Percentiles rank a stretch among this genome's conserved stretches.
Evolutionary conservation across 2,113 vertebrate species (phyloP).

Genomic region (Microtus pennsylvanicus): DNA sequence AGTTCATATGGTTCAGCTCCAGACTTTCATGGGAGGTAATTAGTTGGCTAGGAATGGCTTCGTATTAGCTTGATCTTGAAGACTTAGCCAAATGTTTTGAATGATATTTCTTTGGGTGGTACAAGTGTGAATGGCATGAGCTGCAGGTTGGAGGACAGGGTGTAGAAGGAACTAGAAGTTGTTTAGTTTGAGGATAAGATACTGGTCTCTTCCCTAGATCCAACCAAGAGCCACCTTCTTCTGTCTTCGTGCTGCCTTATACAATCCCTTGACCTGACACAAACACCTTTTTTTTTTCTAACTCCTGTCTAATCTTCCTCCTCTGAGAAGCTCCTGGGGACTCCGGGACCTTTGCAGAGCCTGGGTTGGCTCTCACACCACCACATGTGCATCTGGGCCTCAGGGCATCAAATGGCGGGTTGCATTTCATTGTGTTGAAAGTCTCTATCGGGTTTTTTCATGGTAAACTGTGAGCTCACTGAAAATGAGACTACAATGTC

Average conservation of each 20-base stretch:
- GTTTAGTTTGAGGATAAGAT: neutral
- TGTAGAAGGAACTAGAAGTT: neutral
- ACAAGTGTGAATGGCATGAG: neutral
- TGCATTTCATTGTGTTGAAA: accelerated
- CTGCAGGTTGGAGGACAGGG: accelerated
- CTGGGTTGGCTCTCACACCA: too few relatives aligned
- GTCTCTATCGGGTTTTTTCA: neutral
- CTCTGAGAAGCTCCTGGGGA: neutral
- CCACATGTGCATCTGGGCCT: neutral
- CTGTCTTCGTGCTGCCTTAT: neutral
- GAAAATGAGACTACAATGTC: neutral
- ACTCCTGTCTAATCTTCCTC: neutral
- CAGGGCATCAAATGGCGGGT: too few relatives aligned
- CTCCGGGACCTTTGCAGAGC: neutral
- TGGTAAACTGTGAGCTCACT: slow-evolving; percentile 19
- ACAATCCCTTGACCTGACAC: neutral
- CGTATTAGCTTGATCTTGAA: slow-evolving; percentile 35
- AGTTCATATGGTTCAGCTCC: neutral
- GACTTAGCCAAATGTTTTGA: neutral
- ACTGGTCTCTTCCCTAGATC: neutral
- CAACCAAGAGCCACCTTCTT: neutral
- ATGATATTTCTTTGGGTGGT: neutral
- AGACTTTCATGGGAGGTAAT: neutral
- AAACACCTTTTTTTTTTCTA: accelerated
- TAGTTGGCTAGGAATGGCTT: neutral